These are phyloP conservation scores for Leptopterna dolabrata DNA, from an alignment of 2,888 invertebrate species.

Conservation along the genomic window DNA sequence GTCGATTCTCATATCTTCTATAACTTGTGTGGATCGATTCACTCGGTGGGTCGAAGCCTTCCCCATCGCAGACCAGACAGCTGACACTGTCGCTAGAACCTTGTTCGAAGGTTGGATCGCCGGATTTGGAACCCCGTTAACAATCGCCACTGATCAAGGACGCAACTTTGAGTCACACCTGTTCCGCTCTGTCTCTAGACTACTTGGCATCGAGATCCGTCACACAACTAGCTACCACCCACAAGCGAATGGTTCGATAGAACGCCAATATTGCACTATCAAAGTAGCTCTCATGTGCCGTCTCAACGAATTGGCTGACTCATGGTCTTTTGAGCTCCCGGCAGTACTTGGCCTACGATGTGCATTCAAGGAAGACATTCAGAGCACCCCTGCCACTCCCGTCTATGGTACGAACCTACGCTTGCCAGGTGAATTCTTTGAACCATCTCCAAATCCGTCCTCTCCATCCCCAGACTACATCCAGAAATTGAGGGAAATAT, in stretches of 20 bases:
- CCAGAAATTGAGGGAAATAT: neutral
- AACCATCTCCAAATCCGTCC: neutral
- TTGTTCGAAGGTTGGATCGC: conserved; percentile 66
- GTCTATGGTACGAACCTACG: conserved; percentile 16
- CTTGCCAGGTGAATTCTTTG: conserved; percentile 28
- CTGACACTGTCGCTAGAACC: conserved; percentile 65
- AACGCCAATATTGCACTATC: conserved; percentile 37
- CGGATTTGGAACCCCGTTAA: conserved; percentile 66
- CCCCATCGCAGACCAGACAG: conserved; percentile 66
- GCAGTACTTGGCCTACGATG: conserved; percentile 27
- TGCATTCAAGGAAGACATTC: conserved; percentile 35
- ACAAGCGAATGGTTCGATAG: conserved; percentile 36
- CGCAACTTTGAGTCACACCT: conserved; percentile 65
- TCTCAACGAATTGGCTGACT: neutral
- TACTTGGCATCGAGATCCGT: conserved; percentile 22
- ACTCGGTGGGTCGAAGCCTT: conserved; percentile 67
- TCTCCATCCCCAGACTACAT: neutral
- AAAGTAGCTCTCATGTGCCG: conserved; percentile 48
- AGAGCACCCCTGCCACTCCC: neutral
- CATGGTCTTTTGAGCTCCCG: conserved; percentile 1
- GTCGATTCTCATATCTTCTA: conserved; percentile 64
- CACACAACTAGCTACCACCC: conserved; percentile 47
- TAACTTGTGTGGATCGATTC: conserved; percentile 65
- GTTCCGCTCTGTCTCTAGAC: conserved; percentile 59
- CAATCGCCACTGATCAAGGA: conserved; percentile 66